A percentile compares a stretch with the other conserved stretches of the same genome.
These are phyloP conservation scores for Lasioglossum calceatum DNA, from an alignment of 2,888 invertebrate species.

Conservation along the genomic window DNA sequence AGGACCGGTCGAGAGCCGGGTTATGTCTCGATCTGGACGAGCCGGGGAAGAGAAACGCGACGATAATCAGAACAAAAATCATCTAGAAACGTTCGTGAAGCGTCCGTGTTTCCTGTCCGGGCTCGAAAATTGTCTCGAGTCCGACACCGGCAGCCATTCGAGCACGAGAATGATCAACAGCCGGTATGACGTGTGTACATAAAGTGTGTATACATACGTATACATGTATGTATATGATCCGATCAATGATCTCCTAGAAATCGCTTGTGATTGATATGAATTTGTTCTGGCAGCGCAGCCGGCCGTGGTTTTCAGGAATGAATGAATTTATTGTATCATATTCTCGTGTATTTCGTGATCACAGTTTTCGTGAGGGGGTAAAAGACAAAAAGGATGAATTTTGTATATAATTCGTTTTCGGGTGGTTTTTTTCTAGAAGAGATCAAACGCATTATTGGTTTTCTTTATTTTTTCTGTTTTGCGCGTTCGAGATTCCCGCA, in stretches of 20 bases:
- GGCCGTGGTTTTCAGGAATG: background rate
- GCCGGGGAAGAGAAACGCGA: background rate
- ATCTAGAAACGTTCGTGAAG: background rate
- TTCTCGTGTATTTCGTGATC: background rate
- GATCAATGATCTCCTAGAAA: constrained; percentile 52
- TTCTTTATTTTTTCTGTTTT: background rate
- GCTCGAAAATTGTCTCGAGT: constrained; percentile 21
- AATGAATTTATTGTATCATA: constrained; percentile 11
- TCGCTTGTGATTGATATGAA: constrained; percentile 33
- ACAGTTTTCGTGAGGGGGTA: background rate
- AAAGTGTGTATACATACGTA: constrained; percentile 36
- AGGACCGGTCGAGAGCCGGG: constrained; percentile 2
- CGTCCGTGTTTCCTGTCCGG: background rate
- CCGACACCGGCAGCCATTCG: constrained; percentile 53
- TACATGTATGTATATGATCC: constrained; percentile 36
- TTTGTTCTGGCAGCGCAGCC: background rate
- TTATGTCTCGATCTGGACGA: background rate
- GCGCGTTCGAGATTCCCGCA: constrained; percentile 4
- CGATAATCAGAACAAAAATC: background rate
- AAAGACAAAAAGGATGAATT: background rate
- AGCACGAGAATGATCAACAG: background rate
- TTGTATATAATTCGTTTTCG: constrained; percentile 53
- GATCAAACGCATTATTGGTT: background rate
- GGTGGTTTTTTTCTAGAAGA: background rate
- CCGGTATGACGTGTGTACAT: background rate